Evolutionary conservation across 2,113 vertebrate species (phyloP).

Genomic region (Litocranius walleri): DNA sequence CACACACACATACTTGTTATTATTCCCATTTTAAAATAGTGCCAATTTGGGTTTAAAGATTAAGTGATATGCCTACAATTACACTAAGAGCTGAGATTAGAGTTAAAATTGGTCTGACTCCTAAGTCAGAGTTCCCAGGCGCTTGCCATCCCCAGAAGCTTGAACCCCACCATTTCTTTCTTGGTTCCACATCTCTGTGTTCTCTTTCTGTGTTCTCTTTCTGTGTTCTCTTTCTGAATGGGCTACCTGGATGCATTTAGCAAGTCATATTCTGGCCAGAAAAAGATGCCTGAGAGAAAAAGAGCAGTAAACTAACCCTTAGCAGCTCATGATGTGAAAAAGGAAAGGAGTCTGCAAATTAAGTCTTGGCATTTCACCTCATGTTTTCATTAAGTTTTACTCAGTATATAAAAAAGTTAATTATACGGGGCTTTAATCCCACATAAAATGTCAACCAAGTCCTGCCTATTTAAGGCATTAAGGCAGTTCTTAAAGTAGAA

Average conservation of each 20-base stretch:
- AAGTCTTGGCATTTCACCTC: conserved; percentile 70
- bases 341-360: conserved; percentile 47
- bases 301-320: conserved; percentile 5
- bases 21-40: neutral
- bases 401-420: conserved; percentile 71
- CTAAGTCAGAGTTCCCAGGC: neutral
- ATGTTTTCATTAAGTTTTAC: conserved; percentile 71
- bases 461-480: conserved; percentile 50
- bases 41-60: neutral
- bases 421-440: conserved; percentile 70
- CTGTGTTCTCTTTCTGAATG: neutral
- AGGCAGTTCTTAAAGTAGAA: conserved; percentile 52
- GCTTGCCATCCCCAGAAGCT: neutral
- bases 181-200: neutral
- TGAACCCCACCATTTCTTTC: neutral
- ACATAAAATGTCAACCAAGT: conserved; percentile 66
- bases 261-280: neutral
- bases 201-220: neutral
- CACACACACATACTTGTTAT: neutral
- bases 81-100: neutral
- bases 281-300: neutral
- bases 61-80: neutral
- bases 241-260: neutral
- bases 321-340: neutral
- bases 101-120: neutral